Evolutionary conservation across 2,113 vertebrate species (phyloP).

Genomic region (Pterocles burchelli): DNA sequence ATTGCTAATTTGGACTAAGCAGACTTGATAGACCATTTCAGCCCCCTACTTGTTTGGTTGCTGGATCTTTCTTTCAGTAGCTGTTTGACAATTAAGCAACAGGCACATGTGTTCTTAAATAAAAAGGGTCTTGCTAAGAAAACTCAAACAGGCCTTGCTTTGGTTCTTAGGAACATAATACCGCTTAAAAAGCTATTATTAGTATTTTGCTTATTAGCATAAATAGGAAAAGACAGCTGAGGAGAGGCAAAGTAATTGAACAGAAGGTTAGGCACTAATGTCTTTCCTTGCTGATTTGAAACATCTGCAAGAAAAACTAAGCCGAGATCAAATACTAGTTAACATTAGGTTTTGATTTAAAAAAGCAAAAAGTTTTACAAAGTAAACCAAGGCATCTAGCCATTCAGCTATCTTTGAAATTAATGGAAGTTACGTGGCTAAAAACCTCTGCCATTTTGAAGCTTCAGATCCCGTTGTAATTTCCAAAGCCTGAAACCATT

Average conservation of each 20-base stretch:
- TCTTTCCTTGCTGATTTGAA: neutral
- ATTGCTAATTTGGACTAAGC: slow-evolving; percentile 63
- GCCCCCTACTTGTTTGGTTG: neutral
- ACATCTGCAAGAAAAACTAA: neutral
- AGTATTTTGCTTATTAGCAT: neutral
- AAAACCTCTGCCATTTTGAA: neutral
- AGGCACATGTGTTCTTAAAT: neutral
- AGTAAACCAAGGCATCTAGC: neutral
- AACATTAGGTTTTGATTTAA: neutral
- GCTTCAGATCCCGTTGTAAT: neutral
- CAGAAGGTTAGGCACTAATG: neutral
- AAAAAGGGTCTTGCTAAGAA: neutral
- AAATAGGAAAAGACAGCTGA: slow-evolving; percentile 7
- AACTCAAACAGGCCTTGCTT: slow-evolving; percentile 1
- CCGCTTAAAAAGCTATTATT: slow-evolving; percentile 32
- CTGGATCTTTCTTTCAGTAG: neutral
- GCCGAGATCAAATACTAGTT: neutral
- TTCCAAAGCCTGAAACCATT: neutral
- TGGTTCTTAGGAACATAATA: slow-evolving; percentile 12
- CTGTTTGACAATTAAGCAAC: slow-evolving; percentile 49
- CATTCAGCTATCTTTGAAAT: neutral
- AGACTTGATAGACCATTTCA: slow-evolving; percentile 52
- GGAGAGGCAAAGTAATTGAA: neutral
- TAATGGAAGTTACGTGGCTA: neutral
- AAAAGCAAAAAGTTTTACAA: neutral